Conservation (phyloP, 2,888 invertebrate species). For the Heliothis peltigera region DNA sequence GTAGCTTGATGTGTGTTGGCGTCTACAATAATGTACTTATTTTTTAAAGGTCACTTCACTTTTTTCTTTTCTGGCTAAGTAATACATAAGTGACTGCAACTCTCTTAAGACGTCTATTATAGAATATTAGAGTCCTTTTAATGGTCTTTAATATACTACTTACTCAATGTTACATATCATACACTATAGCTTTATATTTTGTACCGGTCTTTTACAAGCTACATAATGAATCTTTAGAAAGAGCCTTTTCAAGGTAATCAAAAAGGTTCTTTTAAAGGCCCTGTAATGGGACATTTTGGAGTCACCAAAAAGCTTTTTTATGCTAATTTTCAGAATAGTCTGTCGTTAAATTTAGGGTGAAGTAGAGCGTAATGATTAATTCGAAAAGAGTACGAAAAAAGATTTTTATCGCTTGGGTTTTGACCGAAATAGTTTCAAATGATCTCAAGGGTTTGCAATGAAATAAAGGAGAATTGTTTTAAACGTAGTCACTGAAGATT, state of each 20-base stretch:
- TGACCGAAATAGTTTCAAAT: slow-evolving; percentile 7
- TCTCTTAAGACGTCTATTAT: too few relatives aligned
- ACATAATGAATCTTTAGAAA: slow-evolving; percentile 27
- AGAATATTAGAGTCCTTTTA: too few relatives aligned
- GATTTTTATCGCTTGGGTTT: slow-evolving; percentile 2
- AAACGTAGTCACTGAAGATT: not conserved
- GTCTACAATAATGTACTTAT: too few relatives aligned
- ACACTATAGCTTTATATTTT: not conserved
- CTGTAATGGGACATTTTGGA: slow-evolving; percentile 20
- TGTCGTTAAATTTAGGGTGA: slow-evolving; percentile 30
- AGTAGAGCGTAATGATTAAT: slow-evolving; percentile 40
- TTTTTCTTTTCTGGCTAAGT: too few relatives aligned
- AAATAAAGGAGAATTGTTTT: not conserved
- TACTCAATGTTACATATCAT: not conserved
- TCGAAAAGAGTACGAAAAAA: slow-evolving; percentile 22
- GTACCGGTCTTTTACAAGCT: slow-evolving; percentile 3
- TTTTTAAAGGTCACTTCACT: too few relatives aligned
- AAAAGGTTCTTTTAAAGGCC: slow-evolving; percentile 29
- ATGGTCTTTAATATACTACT: not conserved
- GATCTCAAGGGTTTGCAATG: not conserved
- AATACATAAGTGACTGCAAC: too few relatives aligned
- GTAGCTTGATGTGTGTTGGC: too few relatives aligned
- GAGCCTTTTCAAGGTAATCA: slow-evolving; percentile 24
- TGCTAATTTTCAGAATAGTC: slow-evolving; percentile 42
- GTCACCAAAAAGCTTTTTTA: slow-evolving; percentile 20